Base-by-base conservation (phyloP, 2,888 invertebrate genomes). In the Boloria euphrosyne region DNA sequence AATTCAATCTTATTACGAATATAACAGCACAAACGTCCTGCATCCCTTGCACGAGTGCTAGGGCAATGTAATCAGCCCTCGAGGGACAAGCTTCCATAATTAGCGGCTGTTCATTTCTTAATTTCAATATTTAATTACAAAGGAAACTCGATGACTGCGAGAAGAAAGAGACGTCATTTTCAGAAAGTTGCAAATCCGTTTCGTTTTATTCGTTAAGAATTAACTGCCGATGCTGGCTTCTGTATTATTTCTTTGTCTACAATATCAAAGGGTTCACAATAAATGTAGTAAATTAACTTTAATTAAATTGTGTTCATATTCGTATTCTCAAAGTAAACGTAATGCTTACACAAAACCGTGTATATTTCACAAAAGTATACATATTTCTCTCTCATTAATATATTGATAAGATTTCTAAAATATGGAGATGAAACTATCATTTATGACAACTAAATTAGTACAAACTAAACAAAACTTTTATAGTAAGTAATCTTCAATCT, bases 91-190 rank as follows among this genome's bases (percentile, higher is more conserved):
- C 91, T 88, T 90, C 84, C 85, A 89, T 92, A 93, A 92, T 93
- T 92, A 92, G 91, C 89, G 92, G 89, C 91, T 92, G 92, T 91
- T 93, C 92, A 92, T 93, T 93, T 93, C 93, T 93, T 93, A 93
- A 93, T 93, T 93, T 92, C 92, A 93, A 93, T 93, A 92, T 93
- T 93, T 93, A 93, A 93, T 93, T 93, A 93, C 92, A 90, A 92
- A 92, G 92, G 92, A 91, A 91, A 91, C 90, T 90, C 91, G 88
- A 91, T 80, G 89, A 91, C 85, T 91, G 89, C 87, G 71, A 77
- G 78, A 81, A 86, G 80, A 87, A 82, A 83, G 86, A 90, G 88
- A 92, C 92, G 92, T 92, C 92, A 92, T 87, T 86, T 79, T 85
- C 92, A 91, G 89, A 89, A 89, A 89, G 86, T 86, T 77, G 76